Conservation (phyloP, 2,113 vertebrate species). For the Leucopsar rothschildi region DNA sequence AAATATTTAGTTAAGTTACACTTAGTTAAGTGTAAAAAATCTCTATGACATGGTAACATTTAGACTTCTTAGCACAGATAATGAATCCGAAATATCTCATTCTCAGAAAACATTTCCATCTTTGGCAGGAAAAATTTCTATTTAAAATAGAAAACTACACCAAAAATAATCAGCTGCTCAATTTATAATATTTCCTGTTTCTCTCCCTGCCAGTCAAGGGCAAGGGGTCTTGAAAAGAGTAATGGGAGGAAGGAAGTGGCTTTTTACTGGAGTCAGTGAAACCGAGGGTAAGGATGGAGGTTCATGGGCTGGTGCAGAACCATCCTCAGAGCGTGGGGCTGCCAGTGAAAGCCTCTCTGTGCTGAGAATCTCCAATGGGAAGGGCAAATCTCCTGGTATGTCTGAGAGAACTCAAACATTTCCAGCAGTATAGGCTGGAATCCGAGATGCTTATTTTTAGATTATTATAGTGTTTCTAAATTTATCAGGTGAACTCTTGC, state of each 20-base stretch:
- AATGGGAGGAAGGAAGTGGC: not conserved
- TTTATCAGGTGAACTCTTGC: conserved; percentile 36
- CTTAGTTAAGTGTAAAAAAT: not conserved
- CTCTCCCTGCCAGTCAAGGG: not conserved
- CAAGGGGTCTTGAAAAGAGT: not conserved
- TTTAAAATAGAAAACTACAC: not conserved
- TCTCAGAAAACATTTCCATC: not conserved
- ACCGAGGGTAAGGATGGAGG: not conserved
- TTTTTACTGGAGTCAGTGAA: not conserved
- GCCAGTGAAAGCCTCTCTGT: not conserved
- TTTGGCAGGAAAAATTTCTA: not conserved
- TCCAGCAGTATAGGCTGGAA: conserved; percentile 6
- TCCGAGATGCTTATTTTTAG: conserved; percentile 38
- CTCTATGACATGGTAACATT: not conserved
- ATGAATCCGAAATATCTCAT: not conserved
- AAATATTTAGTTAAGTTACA: not conserved
- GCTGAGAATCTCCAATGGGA: not conserved
- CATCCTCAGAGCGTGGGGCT: not conserved
- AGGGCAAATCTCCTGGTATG: not conserved
- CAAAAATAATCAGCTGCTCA: not conserved
- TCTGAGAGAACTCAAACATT: conserved; percentile 3
- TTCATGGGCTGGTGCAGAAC: not conserved
- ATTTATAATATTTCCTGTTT: not conserved
- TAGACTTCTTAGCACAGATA: not conserved
- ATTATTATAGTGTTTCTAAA: conserved; percentile 42